Percentiles rank a stretch among this genome's conserved stretches.
Conservation (phyloP, 2,888 invertebrate genomes). For the Tubiluchus corallicola region DNA sequence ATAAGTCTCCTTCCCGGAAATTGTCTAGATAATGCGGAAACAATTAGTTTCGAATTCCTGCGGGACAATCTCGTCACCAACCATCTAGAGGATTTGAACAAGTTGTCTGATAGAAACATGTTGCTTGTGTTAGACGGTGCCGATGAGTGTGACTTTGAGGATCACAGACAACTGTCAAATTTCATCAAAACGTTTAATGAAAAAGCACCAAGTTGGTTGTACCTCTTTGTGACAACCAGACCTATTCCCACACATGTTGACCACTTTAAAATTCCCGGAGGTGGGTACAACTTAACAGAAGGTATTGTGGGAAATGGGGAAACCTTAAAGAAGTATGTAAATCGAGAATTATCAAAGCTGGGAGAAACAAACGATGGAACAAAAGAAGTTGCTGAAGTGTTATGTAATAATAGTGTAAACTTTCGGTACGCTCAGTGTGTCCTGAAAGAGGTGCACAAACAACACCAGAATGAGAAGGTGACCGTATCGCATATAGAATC, state of each 20-base stretch:
- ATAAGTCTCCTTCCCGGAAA: neutral
- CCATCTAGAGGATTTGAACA: neutral
- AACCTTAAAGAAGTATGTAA: neutral
- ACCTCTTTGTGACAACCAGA: neutral
- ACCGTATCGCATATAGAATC: neutral
- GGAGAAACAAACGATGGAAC: neutral
- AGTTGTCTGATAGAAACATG: neutral
- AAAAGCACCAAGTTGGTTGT: conserved; percentile 1
- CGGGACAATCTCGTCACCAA: neutral
- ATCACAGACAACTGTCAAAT: neutral
- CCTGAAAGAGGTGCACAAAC: neutral
- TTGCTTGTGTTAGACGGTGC: neutral
- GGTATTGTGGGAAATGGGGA: neutral
- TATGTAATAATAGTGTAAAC: neutral
- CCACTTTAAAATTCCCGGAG: too few species aligned
- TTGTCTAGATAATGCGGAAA: neutral
- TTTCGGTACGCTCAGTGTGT: neutral
- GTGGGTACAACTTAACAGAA: neutral
- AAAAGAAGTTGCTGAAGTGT: neutral
- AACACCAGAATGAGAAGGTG: neutral
- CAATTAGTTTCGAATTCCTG: neutral
- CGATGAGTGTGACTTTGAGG: conserved; percentile 1
- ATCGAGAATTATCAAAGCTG: neutral
- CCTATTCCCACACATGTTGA: neutral
- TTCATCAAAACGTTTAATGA: neutral